phyloP scores from a whole-genome alignment of 2,797 vertebrate genomes.

The Sebastes goodei region DNA sequence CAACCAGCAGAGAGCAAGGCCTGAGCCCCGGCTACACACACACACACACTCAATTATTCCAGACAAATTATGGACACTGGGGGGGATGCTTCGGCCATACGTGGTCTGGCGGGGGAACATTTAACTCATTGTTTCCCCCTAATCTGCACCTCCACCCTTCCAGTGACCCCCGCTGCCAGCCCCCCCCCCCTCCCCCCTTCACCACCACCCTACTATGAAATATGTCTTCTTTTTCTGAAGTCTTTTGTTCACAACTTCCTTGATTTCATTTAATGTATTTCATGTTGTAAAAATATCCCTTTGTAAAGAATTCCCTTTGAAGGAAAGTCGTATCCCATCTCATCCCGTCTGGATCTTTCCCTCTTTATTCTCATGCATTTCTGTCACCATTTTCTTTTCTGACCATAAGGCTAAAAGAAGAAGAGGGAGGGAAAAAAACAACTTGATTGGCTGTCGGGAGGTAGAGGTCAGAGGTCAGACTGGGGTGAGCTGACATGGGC shows the following conservation, averaged over 20 bases:
- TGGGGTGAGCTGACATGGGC: conserved; percentile 21
- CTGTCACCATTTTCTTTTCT: neutral
- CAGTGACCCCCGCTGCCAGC: conserved; percentile 53
- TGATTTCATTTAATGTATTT: neutral
- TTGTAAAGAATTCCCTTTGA: neutral
- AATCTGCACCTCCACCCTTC: conserved; percentile 72
- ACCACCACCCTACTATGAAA: neutral
- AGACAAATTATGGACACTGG: conserved; percentile 83
- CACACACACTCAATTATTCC: conserved; percentile 69
- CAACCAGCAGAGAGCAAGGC: conserved; percentile 66
- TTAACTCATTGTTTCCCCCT: conserved; percentile 81
- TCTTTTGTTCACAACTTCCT: neutral
- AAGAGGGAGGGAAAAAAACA: neutral
- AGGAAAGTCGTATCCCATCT: too few species aligned
- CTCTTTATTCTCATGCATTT: neutral
- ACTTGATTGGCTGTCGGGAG: conserved; percentile 10
- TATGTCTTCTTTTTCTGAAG: neutral
- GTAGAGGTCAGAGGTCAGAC: conserved; percentile 59
- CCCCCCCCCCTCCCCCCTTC: neutral
- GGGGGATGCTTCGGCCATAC: conserved; percentile 74
- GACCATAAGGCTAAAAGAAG: neutral
- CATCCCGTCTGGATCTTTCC: neutral
- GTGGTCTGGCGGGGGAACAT: conserved; percentile 74
- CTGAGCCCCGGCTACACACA: conserved; percentile 52
- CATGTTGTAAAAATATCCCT: neutral